Conservation (phyloP, 2,888 invertebrate genomes). For the Nomada goodeniana region DNA sequence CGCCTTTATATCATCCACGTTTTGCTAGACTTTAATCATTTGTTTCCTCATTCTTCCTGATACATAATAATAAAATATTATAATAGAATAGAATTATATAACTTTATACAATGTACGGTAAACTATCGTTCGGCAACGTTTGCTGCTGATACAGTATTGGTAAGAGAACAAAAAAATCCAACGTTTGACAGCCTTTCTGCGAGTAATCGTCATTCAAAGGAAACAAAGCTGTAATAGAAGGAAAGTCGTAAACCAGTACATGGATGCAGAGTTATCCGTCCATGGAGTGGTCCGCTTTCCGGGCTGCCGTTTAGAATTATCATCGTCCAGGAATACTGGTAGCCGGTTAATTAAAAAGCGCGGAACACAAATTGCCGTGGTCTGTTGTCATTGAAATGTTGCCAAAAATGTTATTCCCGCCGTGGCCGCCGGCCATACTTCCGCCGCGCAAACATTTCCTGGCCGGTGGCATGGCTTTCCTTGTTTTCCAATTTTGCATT, state of each 20-base stretch:
- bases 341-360: slow-evolving; percentile 72
- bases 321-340: slow-evolving; percentile 57
- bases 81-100: too few relatives aligned
- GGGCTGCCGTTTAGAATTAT: slow-evolving; percentile 51
- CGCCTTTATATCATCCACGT: too few relatives aligned
- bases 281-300: slow-evolving; percentile 52
- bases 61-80: too few relatives aligned
- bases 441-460: slow-evolving; percentile 54
- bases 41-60: too few relatives aligned
- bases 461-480: slow-evolving; percentile 6
- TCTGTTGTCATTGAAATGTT: slow-evolving; percentile 69
- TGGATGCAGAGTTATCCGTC: slow-evolving; percentile 21
- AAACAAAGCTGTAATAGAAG: neutral
- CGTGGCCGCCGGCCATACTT: slow-evolving; percentile 47
- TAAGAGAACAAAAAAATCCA: too few relatives aligned
- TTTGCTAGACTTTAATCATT: too few relatives aligned
- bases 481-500: slow-evolving; percentile 47
- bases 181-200: too few relatives aligned
- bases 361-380: slow-evolving; percentile 34
- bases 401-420: slow-evolving; percentile 69
- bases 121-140: too few relatives aligned
- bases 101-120: too few relatives aligned
- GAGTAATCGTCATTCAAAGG: too few relatives aligned
- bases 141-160: too few relatives aligned
- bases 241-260: slow-evolving; percentile 45